Percentiles rank a stretch among this genome's conserved stretches.
phyloP scores from a whole-genome alignment of 2,797 vertebrate genomes.

The Hozukius guyotensis region DNA sequence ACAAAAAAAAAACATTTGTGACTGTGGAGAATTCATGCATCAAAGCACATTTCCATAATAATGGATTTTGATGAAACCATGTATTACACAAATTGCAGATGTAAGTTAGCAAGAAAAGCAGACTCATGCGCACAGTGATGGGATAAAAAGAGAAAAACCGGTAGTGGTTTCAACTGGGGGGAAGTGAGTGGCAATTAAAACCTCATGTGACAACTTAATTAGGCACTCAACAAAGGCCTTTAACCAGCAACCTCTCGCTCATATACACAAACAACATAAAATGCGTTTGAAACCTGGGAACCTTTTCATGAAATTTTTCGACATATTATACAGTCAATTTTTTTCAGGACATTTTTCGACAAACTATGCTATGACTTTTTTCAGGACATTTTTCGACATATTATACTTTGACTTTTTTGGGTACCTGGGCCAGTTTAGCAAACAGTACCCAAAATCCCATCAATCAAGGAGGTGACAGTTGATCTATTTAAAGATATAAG shows the following conservation, averaged over 20 bases:
- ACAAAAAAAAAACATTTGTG: not conserved
- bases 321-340: too few relatives aligned
- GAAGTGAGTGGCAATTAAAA: not conserved
- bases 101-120: not conserved
- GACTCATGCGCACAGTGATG: not conserved
- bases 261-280: not conserved
- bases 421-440: not conserved
- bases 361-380: too few relatives aligned
- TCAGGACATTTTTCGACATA: too few relatives aligned
- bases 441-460: too few relatives aligned
- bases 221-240: not conserved
- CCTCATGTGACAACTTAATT: not conserved
- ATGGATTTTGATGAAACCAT: not conserved
- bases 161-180: not conserved
- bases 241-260: accelerated
- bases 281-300: not conserved
- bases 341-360: too few relatives aligned
- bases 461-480: not conserved
- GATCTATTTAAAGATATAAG: not conserved
- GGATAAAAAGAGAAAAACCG: not conserved
- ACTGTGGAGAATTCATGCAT: not conserved
- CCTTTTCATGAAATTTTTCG: too few relatives aligned
- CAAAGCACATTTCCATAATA: not conserved
- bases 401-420: too few relatives aligned
- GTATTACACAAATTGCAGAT: not conserved